A percentile compares a stretch with the other conserved stretches of the same genome.
phyloP scores from a whole-genome alignment of 2,888 invertebrate species.

The Morpho helenor region DNA sequence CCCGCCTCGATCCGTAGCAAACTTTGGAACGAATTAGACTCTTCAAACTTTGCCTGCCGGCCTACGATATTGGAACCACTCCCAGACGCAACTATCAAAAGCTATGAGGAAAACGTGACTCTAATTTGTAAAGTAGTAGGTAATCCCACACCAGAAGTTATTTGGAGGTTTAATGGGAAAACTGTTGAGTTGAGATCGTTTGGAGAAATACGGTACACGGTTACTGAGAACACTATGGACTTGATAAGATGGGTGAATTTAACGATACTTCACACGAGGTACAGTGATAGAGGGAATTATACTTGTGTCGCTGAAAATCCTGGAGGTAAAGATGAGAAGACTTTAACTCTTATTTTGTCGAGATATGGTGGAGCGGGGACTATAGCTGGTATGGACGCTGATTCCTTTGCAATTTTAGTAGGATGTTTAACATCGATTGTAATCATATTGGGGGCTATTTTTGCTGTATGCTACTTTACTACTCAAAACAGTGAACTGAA shows the following conservation, averaged over 20 bases:
- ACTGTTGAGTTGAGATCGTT: conserved; percentile 75
- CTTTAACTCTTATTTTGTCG: conserved; percentile 81
- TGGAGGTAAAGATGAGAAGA: conserved; percentile 88
- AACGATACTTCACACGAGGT: conserved; percentile 81
- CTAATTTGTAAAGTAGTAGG: conserved; percentile 87
- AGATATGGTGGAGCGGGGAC: conserved; percentile 65
- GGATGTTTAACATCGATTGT: conserved; percentile 67
- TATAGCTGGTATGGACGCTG: conserved; percentile 69
- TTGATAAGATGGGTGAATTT: conserved; percentile 82
- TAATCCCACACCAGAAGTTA: conserved; percentile 86
- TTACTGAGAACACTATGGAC: conserved; percentile 67
- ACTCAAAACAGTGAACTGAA: conserved; percentile 70
- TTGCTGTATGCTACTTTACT: conserved; percentile 77
- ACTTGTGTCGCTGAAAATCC: conserved; percentile 90
- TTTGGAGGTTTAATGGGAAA: conserved; percentile 85
- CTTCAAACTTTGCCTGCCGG: conserved; percentile 89
- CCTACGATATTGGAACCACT: conserved; percentile 86
- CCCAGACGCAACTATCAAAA: conserved; percentile 80
- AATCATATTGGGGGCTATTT: conserved; percentile 66
- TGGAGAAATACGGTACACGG: conserved; percentile 71
- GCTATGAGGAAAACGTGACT: conserved; percentile 84
- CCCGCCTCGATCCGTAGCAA: conserved; percentile 83
- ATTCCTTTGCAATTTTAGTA: conserved; percentile 74
- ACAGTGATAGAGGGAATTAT: conserved; percentile 85
- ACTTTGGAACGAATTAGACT: conserved; percentile 86